These are phyloP conservation scores for Dysidea cf. avara DNA, from an alignment of 37 sponge, comb jelly and placozoan species.

Conservation along the genomic window DNA sequence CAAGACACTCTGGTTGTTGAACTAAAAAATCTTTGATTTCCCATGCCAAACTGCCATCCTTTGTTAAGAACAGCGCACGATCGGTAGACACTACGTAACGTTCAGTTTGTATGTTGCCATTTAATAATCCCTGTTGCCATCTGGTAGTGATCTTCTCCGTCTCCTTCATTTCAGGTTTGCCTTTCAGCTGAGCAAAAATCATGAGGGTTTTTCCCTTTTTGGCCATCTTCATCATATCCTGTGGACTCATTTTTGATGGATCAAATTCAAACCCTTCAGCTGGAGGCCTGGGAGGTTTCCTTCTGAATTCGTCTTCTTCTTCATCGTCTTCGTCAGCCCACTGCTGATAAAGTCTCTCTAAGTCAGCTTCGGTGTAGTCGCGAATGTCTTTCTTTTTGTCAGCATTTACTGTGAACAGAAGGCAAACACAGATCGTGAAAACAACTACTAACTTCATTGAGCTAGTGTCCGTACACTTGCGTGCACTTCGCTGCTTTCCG, in stretches of 20 bases:
- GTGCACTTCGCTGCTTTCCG: no score
- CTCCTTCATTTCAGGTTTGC: constrained; percentile 18
- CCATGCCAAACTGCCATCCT: constrained; percentile 51
- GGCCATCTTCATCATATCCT: constrained; percentile 30
- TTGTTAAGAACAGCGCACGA: constrained; percentile 27
- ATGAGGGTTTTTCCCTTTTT: constrained; percentile 58
- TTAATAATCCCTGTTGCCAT: constrained; percentile 61
- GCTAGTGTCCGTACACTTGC: no score
- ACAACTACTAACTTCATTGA: no score
- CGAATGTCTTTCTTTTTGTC: no score
- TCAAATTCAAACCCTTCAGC: no score
- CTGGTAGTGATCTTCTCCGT: constrained; percentile 32
- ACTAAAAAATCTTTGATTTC: constrained; percentile 67
- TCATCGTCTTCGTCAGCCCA: no score
- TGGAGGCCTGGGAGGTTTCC: no score
- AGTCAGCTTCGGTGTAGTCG: no score
- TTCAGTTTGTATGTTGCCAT: constrained; percentile 36
- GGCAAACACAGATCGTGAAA: no score
- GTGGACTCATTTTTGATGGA: constrained; percentile 16
- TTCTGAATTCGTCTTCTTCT: no score
- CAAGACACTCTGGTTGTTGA: constrained; percentile 44
- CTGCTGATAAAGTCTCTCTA: no score
- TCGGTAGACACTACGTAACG: constrained; percentile 46
- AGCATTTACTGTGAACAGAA: no score
- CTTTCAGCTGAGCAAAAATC: constrained; percentile 42